These are phyloP conservation scores for Acanthosepion pharaonis DNA, from an alignment of 2,888 invertebrate species.

Conservation along the genomic window DNA sequence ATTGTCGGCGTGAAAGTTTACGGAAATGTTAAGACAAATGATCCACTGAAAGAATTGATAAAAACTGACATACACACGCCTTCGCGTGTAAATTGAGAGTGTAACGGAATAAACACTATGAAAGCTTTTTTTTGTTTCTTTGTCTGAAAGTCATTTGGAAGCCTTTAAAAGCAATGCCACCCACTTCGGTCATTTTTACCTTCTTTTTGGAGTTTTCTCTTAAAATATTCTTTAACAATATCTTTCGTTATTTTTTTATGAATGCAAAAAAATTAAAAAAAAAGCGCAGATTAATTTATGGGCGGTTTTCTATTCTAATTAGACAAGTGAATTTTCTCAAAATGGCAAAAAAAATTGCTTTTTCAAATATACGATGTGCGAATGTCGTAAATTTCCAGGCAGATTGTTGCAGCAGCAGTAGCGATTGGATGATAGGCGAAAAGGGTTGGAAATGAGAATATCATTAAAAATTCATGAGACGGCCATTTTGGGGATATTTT, in stretches of 20 bases:
- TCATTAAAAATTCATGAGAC: not conserved
- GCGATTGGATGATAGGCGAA: not conserved
- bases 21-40: no score
- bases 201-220: not conserved
- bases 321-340: not conserved
- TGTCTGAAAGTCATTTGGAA: not conserved
- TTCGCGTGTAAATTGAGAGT: not conserved
- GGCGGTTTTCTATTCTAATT: not conserved
- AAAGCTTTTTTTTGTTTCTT: not conserved
- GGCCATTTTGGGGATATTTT: not conserved
- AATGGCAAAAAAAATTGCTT: not conserved
- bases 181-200: not conserved
- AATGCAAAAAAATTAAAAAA: not conserved
- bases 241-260: not conserved
- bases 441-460: not conserved
- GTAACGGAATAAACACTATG: not conserved
- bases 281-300: not conserved
- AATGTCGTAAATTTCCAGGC: not conserved
- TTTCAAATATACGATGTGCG: conserved; percentile 33
- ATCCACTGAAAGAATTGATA: no score
- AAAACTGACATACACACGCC: no score
- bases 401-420: not conserved
- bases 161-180: not conserved
- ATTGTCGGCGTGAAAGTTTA: not conserved
- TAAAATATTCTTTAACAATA: not conserved